Conservation (phyloP, 1,140 invertebrate species). For the Cyphomyrmex costatus region DNA sequence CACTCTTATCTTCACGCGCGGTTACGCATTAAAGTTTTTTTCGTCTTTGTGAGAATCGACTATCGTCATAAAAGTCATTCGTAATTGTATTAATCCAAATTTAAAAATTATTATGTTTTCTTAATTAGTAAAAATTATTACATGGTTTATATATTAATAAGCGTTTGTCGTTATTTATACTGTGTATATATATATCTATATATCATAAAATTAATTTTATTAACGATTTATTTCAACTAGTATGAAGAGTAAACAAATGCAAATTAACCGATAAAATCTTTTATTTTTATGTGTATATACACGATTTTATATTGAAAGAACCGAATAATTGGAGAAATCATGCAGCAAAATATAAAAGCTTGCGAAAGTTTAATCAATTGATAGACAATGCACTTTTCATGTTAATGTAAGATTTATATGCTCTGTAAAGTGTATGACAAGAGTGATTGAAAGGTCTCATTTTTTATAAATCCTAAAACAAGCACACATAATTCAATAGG, state of each 20-base stretch:
- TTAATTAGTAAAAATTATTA: background rate
- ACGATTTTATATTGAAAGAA: background rate
- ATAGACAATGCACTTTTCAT: background rate
- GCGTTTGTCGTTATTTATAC: background rate
- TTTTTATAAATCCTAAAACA: background rate
- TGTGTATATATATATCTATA: no score
- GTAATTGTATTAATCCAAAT: background rate
- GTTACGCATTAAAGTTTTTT: conserved; percentile 3
- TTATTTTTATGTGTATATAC: background rate
- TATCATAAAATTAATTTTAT: background rate
- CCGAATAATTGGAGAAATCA: background rate
- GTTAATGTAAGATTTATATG: background rate
- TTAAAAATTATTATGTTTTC: background rate
- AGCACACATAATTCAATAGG: background rate
- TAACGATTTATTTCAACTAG: background rate
- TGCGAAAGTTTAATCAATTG: conserved; percentile 2
- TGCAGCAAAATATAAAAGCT: background rate
- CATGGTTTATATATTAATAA: background rate
- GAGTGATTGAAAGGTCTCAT: background rate
- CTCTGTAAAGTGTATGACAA: background rate
- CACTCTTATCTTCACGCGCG: conserved; percentile 23
- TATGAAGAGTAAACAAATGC: background rate
- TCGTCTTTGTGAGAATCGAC: background rate
- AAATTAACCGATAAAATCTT: background rate
- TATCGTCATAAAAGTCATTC: conserved; percentile 6